Percentiles rank a stretch among this genome's conserved stretches.
Evolutionary conservation across 1,140 invertebrate species (phyloP).

Genomic region (Philotrypesis tridentata): DNA sequence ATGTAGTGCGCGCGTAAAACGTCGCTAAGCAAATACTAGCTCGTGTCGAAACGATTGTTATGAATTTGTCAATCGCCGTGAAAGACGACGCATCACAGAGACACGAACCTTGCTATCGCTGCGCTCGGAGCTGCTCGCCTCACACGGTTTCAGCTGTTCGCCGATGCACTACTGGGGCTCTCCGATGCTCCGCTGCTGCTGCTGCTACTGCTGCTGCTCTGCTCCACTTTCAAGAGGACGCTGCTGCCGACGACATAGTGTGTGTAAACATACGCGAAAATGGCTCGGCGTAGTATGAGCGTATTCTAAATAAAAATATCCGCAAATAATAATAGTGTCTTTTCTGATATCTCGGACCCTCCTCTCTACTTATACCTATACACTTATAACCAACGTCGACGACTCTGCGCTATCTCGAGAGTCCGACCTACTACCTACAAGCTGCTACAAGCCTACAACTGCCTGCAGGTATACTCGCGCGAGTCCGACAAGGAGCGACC

Average conservation of each 20-base stretch:
- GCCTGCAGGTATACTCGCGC: too few relatives aligned
- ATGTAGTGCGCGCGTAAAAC: too few relatives aligned
- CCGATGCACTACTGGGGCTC: slow-evolving; percentile 4
- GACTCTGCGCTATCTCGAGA: neutral
- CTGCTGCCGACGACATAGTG: neutral
- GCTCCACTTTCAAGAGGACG: slow-evolving; percentile 14
- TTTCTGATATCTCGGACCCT: too few relatives aligned
- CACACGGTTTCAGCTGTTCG: slow-evolving; percentile 43
- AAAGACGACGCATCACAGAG: too few relatives aligned
- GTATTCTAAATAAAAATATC: slow-evolving; percentile 32
- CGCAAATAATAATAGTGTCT: slow-evolving; percentile 44
- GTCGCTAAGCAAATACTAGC: too few relatives aligned
- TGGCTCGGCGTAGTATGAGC: neutral
- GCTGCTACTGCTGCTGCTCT: neutral
- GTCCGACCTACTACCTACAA: slow-evolving; percentile 20
- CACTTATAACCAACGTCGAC: too few relatives aligned
- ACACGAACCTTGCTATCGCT: slow-evolving; percentile 27
- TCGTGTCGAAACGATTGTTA: slow-evolving; percentile 4
- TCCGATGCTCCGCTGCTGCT: neutral
- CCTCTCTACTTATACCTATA: too few relatives aligned
- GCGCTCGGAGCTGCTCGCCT: neutral
- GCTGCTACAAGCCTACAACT: too few relatives aligned
- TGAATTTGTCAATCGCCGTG: neutral
- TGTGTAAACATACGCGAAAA: slow-evolving; percentile 38
- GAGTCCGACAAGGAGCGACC: neutral